Conservation (phyloP, 2,888 invertebrate genomes). For the Vannuccia rotundouncinata region DNA sequence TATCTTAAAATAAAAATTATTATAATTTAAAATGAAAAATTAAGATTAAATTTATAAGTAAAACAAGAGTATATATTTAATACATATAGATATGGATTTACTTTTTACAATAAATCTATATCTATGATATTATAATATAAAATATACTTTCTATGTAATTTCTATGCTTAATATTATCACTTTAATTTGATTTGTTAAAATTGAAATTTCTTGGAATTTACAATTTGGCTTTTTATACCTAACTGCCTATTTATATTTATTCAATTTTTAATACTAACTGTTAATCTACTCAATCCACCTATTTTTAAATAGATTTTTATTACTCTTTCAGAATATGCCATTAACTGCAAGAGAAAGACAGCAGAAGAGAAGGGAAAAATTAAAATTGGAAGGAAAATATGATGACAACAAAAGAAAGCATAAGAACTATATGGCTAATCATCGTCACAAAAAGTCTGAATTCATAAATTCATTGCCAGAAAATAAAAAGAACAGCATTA, state of each 20-base stretch:
- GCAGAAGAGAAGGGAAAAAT: not conserved
- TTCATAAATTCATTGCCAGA: slow-evolving; percentile 25
- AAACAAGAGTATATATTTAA: slow-evolving; percentile 21
- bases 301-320: slow-evolving; percentile 26
- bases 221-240: slow-evolving; percentile 26
- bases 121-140: slow-evolving; percentile 26
- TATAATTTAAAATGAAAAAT: slow-evolving; percentile 26
- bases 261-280: slow-evolving; percentile 24
- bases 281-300: slow-evolving; percentile 26
- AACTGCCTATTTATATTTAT: slow-evolving; percentile 23
- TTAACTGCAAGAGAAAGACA: slow-evolving; percentile 25
- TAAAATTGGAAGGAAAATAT: slow-evolving; percentile 25
- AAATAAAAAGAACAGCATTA: slow-evolving; percentile 26
- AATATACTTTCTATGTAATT: slow-evolving; percentile 26
- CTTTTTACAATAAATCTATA: slow-evolving; percentile 26
- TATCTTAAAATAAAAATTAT: slow-evolving; percentile 26
- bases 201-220: slow-evolving; percentile 26
- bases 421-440: slow-evolving; percentile 18
- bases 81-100: slow-evolving; percentile 18
- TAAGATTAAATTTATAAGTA: slow-evolving; percentile 26
- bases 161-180: slow-evolving; percentile 24
- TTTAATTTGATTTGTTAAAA: slow-evolving; percentile 26
- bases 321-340: slow-evolving; percentile 29
- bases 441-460: slow-evolving; percentile 18
- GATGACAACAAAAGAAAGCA: slow-evolving; percentile 18